These are phyloP conservation scores for Heteromyza rotundicornis DNA, from an alignment of 2,888 invertebrate genomes.

Conservation along the genomic window DNA sequence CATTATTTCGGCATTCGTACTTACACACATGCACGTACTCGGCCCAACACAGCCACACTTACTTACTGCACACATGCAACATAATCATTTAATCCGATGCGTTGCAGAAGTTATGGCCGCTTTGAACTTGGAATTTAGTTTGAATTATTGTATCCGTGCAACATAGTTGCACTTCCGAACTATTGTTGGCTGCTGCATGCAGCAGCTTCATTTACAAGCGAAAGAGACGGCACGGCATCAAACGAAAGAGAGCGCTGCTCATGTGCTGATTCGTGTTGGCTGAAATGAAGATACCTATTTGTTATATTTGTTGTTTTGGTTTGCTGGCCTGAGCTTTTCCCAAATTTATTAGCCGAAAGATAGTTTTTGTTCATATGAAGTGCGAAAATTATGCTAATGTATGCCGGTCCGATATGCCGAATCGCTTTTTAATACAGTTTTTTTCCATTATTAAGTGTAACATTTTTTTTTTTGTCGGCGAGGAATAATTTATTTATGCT, in stretches of 20 bases:
- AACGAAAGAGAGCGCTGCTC: constrained; percentile 2
- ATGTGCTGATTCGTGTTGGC: not conserved
- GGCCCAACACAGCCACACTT: too few species aligned
- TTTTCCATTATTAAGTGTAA: not conserved
- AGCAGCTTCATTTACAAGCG: not conserved
- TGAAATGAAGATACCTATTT: too few species aligned
- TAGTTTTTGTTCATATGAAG: not conserved
- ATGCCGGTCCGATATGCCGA: not conserved
- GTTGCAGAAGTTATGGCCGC: constrained; percentile 49
- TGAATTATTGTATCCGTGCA: constrained; percentile 56
- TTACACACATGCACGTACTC: not conserved
- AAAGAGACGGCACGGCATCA: not conserved
- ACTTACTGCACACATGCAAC: constrained; percentile 2
- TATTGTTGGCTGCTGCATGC: constrained; percentile 36
- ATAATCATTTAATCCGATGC: not conserved
- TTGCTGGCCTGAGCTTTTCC: not conserved
- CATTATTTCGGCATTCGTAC: not conserved
- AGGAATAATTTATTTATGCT: too few species aligned
- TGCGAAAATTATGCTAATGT: not conserved
- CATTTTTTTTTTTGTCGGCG: too few species aligned
- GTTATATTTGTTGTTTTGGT: not conserved
- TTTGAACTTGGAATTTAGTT: constrained; percentile 59
- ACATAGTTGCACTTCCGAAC: constrained; percentile 52
- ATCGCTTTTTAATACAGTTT: constrained; percentile 1
- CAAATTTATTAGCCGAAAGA: not conserved